Conservation (phyloP, 2,888 invertebrate genomes). For the Pyrrhia umbra region DNA sequence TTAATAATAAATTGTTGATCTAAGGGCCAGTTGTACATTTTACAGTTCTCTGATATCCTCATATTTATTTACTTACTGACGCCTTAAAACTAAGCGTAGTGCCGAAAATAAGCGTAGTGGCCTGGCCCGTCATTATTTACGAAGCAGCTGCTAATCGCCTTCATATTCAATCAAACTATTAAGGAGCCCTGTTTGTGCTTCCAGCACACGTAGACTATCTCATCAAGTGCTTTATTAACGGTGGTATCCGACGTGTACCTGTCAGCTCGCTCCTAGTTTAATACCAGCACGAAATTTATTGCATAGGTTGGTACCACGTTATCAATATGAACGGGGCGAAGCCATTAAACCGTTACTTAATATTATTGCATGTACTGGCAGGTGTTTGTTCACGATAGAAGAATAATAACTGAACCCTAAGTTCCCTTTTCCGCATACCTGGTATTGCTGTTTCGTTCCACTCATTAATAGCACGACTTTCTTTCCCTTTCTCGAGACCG, state of each 20-base stretch:
- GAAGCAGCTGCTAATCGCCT: constrained; percentile 21
- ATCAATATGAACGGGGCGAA: constrained; percentile 44
- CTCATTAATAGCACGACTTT: constrained; percentile 21
- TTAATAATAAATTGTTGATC: too few relatives aligned
- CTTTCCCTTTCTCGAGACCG: constrained; percentile 50
- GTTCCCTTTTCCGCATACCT: constrained; percentile 55
- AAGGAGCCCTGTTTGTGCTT: constrained; percentile 16
- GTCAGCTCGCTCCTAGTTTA: constrained; percentile 42
- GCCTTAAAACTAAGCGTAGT: too few relatives aligned
- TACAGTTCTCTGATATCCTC: too few relatives aligned
- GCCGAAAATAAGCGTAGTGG: not conserved
- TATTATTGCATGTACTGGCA: constrained; percentile 52
- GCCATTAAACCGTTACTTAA: constrained; percentile 52
- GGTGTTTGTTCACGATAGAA: constrained; percentile 54
- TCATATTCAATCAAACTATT: constrained; percentile 15
- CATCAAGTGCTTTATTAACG: constrained; percentile 38
- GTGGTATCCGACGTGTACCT: constrained; percentile 49
- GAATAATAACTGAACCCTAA: constrained; percentile 52
- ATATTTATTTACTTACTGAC: too few relatives aligned
- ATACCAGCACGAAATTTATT: constrained; percentile 42
- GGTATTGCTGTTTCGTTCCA: constrained; percentile 40
- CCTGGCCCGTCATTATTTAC: not conserved
- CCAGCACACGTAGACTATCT: constrained; percentile 37
- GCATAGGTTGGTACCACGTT: constrained; percentile 48
- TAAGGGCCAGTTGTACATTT: too few relatives aligned